Evolutionary conservation across 2,888 invertebrate species (phyloP).

Genomic region (Folsomia manolachei): DNA sequence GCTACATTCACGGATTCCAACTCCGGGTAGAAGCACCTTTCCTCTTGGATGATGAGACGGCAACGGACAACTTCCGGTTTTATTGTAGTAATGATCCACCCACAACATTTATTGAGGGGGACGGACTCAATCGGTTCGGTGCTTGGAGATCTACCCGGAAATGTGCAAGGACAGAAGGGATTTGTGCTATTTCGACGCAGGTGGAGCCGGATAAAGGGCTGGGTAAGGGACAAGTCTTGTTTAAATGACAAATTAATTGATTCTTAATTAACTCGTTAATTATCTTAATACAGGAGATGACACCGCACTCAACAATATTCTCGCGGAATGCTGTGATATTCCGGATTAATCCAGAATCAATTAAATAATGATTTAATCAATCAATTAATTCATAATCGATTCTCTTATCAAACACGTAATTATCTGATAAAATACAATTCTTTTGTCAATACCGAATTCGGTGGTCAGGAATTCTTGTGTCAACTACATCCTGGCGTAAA

Average conservation of each 20-base stretch:
- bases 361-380: too few species aligned
- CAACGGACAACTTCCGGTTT: conserved; percentile 25
- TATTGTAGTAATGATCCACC: conserved; percentile 18
- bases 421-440: too few species aligned
- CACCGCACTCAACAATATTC: not conserved
- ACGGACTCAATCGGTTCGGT: conserved; percentile 28
- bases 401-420: too few species aligned
- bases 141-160: conserved; percentile 16
- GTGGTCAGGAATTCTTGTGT: too few species aligned
- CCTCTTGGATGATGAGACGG: conserved; percentile 23
- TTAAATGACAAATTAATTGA: too few species aligned
- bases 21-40: conserved; percentile 17
- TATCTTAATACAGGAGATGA: not conserved
- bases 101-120: conserved; percentile 24
- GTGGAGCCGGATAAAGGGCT: conserved; percentile 30
- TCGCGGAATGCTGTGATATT: not conserved
- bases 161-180: conserved; percentile 25
- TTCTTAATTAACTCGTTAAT: too few species aligned
- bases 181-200: conserved; percentile 41
- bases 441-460: too few species aligned
- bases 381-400: too few species aligned
- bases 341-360: too few species aligned
- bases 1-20: conserved; percentile 24
- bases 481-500: too few species aligned
- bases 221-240: not conserved